Percentiles rank a stretch among this genome's conserved stretches.
These are phyloP conservation scores for Leiothrix lutea DNA, from an alignment of 2,113 vertebrate genomes.

Conservation along the genomic window DNA sequence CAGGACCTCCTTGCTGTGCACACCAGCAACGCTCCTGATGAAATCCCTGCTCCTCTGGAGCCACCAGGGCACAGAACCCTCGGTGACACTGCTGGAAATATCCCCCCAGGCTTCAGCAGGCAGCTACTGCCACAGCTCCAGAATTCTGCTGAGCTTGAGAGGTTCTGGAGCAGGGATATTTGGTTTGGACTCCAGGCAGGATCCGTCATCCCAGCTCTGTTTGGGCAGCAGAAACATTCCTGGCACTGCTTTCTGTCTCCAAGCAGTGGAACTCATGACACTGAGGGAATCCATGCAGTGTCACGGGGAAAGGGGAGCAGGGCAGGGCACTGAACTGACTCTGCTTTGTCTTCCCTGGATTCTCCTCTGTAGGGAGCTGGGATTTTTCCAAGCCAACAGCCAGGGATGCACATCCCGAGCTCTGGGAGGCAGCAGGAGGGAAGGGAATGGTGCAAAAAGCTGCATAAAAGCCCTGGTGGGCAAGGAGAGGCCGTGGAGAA, in stretches of 20 bases:
- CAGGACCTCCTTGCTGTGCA: neutral
- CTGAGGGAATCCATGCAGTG: neutral
- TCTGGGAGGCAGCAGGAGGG: neutral
- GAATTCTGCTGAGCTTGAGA: neutral
- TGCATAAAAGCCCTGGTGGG: neutral
- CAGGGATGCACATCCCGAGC: neutral
- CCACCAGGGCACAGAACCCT: neutral
- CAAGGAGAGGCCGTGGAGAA: neutral
- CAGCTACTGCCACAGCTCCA: neutral
- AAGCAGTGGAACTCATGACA: neutral
- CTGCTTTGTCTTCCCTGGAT: neutral
- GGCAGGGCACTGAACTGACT: neutral
- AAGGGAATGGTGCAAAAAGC: neutral
- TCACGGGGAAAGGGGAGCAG: neutral
- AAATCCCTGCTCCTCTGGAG: neutral
- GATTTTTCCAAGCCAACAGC: neutral
- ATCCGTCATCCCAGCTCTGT: neutral
- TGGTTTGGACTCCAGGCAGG: neutral
- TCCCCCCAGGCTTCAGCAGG: accelerated
- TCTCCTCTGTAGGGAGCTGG: neutral
- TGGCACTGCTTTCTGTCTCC: neutral
- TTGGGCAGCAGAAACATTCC: conserved; percentile 28
- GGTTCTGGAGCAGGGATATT: neutral
- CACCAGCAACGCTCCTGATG: accelerated
- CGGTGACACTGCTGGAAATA: accelerated